Percentiles rank a stretch among this genome's conserved stretches.
phyloP scores from a whole-genome alignment of 2,888 invertebrate species.

The Deilephila porcellus region DNA sequence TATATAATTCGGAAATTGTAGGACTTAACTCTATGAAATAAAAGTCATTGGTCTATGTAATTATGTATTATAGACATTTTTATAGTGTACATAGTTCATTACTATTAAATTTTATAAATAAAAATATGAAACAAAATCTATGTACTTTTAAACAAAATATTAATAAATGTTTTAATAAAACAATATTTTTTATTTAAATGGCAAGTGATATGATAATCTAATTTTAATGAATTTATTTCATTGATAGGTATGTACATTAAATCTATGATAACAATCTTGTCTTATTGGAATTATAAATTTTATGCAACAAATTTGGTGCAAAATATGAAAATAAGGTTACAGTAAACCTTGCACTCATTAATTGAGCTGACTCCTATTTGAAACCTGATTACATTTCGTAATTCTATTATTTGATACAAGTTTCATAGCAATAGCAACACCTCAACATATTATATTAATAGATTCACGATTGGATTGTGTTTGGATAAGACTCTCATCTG shows the following conservation, averaged over 20 bases:
- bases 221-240: constrained; percentile 26
- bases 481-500: not conserved
- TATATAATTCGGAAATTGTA: constrained; percentile 24
- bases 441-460: not conserved
- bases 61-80: constrained; percentile 84
- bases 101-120: constrained; percentile 73
- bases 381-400: constrained; percentile 53
- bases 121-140: constrained; percentile 66
- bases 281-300: constrained; percentile 49
- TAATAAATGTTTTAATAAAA: constrained; percentile 64
- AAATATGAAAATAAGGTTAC: constrained; percentile 57
- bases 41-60: constrained; percentile 74
- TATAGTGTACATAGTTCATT: constrained; percentile 82
- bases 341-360: constrained; percentile 52
- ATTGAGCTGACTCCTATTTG: constrained; percentile 48
- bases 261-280: constrained; percentile 55
- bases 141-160: constrained; percentile 65
- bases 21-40: constrained; percentile 47
- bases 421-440: not conserved
- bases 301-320: constrained; percentile 60
- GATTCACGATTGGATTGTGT: not conserved
- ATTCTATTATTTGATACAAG: constrained; percentile 57
- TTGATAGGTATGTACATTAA: constrained; percentile 59
- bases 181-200: constrained; percentile 76
- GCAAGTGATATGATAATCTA: constrained; percentile 86